Conservation (phyloP, 2,113 vertebrate genomes). For the Phalacrocorax pelagicus region DNA sequence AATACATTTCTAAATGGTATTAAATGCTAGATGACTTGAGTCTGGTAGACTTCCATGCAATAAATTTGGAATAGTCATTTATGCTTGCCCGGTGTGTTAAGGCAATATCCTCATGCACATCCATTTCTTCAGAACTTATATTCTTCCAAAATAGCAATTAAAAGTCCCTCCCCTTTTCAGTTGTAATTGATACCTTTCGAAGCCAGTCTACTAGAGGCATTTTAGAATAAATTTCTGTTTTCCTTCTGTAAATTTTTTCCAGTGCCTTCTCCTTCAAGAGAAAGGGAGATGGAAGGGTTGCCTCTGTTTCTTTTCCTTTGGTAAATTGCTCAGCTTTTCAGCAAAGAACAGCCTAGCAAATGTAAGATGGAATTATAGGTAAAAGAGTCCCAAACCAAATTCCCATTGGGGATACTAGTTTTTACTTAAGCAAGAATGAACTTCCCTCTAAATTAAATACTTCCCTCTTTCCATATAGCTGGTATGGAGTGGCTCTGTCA, state of each 20-base stretch:
- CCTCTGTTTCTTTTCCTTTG: neutral
- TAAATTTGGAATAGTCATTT: neutral
- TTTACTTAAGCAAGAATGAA: neutral
- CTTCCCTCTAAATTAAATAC: neutral
- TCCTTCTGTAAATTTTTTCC: neutral
- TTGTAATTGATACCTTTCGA: neutral
- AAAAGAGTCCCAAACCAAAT: neutral
- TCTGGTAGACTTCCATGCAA: neutral
- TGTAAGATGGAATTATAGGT: neutral
- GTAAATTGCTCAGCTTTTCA: neutral
- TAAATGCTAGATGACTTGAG: neutral
- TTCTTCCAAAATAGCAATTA: slow-evolving; percentile 1
- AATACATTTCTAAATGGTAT: neutral
- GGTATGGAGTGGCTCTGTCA: neutral
- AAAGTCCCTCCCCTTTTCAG: neutral
- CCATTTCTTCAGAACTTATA: neutral
- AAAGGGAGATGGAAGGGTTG: neutral
- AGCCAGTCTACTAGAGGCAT: neutral
- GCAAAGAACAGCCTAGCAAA: neutral
- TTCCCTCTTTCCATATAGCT: neutral
- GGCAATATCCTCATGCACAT: neutral
- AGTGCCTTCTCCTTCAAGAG: neutral
- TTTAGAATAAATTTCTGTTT: neutral
- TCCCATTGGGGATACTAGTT: neutral
- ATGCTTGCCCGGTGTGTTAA: neutral